A percentile compares a stretch with the other conserved stretches of the same genome.
These are phyloP conservation scores for Heliangelus exortis DNA, from an alignment of 2,797 vertebrate species.

Conservation along the genomic window DNA sequence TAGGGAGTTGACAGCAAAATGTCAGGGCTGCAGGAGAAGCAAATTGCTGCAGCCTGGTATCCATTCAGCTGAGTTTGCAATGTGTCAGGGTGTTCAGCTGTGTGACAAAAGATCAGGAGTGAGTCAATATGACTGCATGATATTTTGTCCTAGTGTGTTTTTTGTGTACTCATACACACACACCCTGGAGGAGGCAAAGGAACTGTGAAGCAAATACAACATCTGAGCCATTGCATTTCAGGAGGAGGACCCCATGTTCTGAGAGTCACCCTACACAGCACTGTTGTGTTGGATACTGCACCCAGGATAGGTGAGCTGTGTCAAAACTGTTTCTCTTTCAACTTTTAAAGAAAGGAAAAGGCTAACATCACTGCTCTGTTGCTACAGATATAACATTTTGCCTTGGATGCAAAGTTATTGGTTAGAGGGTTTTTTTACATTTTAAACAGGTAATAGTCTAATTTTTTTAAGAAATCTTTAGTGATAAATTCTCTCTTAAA, in stretches of 20 bases:
- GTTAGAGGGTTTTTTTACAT: background rate
- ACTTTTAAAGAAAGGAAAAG: background rate
- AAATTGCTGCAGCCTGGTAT: slow-evolving; percentile 36
- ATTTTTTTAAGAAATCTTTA: background rate
- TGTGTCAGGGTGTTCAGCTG: slow-evolving; percentile 27
- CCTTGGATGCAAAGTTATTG: background rate
- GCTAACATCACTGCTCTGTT: background rate
- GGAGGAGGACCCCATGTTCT: background rate
- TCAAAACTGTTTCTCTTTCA: background rate
- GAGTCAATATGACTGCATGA: background rate
- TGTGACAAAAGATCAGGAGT: slow-evolving; percentile 37
- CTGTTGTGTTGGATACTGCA: background rate
- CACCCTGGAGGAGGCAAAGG: background rate
- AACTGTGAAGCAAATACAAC: background rate
- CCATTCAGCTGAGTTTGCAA: slow-evolving; percentile 38
- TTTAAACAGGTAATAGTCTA: background rate
- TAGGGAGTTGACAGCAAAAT: background rate
- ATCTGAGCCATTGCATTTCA: background rate
- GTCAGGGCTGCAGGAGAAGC: slow-evolving; percentile 26
- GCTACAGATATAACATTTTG: background rate
- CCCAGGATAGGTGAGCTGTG: background rate
- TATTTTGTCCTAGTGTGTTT: slow-evolving; percentile 9
- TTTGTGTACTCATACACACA: background rate
- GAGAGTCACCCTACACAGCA: background rate
- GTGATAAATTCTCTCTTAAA: background rate